Base-by-base conservation (phyloP, 2,113 vertebrate genomes). In the Rattus rattus region DNA sequence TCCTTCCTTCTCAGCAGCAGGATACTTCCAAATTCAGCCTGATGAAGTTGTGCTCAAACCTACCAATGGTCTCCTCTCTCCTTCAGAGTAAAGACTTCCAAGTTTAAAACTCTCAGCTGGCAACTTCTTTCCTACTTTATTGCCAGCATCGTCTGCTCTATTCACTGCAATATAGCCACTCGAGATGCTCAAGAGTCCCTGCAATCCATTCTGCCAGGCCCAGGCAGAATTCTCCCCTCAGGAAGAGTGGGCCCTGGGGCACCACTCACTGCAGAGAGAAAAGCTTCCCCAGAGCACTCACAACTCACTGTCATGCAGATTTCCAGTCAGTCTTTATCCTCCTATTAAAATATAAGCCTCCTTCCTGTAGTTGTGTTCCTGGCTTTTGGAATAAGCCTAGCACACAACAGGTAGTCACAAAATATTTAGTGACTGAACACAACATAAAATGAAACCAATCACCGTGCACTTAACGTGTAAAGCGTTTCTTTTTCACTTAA, bases 121-220 rank as follows among this genome's bases (percentile, higher is more conserved):
- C 7, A 17, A 5, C 47, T 56, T 75, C 87, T 86, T 11, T 14
- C 33, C 28, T 43, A 43, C 43, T 28, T 28, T 13, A 8, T 17
- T 20, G 20, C 39, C 9, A 0, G 4, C 12, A 39, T 7, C 52
- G 33, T 47, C 47, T 28, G 92, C 47, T 76, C 59, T 9, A 7
- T 47, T 5, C 11, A 1, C 2, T 72, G 3, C 3, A 0, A n/a
- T 30, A 13, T 1, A 5, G 4, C 12, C 70, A 84, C 56, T 22
- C 28, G 30, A 7, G 30, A 5, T 72, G 36, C 52, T 52, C 36
- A 22, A 49, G 7, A n/a, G n/a, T 16, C 20, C 72, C 85, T 39
- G 49, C 22, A 20, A 77, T 36, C 2, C 22, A n/a, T 5, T 56
- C 47, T 10, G 30, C 7, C 39, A n/a, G 30, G 56, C 12, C 52